These are phyloP conservation scores for Hoplias malabaricus DNA, from an alignment of 2,113 vertebrate species.

Conservation along the genomic window DNA sequence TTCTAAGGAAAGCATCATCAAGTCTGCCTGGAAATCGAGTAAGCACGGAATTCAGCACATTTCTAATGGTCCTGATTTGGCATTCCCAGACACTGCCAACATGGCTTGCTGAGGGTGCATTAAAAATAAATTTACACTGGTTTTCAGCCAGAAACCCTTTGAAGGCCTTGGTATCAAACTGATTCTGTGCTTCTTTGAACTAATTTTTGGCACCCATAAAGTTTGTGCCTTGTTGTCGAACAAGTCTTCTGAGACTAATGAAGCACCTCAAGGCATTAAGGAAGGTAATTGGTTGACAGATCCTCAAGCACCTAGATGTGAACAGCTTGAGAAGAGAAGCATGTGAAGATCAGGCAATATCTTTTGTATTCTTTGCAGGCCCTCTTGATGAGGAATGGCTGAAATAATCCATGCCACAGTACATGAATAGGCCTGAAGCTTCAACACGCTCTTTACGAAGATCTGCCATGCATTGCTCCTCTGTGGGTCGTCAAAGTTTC, in stretches of 20 bases:
- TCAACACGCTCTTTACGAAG: slow-evolving; percentile 34
- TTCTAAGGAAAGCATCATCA: slow-evolving; percentile 38
- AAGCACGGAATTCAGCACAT: slow-evolving; percentile 12
- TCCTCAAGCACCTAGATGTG: slow-evolving; percentile 46
- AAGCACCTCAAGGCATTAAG: slow-evolving; percentile 39
- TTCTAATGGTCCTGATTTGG: too few relatives aligned
- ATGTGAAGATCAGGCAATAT: slow-evolving; percentile 38
- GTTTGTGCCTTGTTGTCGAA: too few relatives aligned
- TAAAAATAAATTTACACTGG: too few relatives aligned
- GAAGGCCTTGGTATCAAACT: too few relatives aligned
- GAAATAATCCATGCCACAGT: slow-evolving; percentile 42
- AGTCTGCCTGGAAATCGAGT: slow-evolving; percentile 11
- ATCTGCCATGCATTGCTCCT: slow-evolving; percentile 32
- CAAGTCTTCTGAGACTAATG: slow-evolving; percentile 30
- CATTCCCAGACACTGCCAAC: too few relatives aligned
- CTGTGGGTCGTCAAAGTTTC: not conserved
- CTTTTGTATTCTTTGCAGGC: too few relatives aligned
- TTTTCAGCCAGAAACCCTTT: too few relatives aligned
- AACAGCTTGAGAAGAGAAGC: slow-evolving; percentile 28
- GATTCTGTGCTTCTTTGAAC: too few relatives aligned
- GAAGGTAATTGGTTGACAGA: slow-evolving; percentile 30
- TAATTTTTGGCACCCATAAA: too few relatives aligned
- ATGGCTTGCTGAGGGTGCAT: too few relatives aligned
- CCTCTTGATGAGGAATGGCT: slow-evolving; percentile 16
- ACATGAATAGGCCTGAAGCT: not conserved